Percentiles rank a stretch among this genome's conserved stretches.
phyloP scores from a whole-genome alignment of 2,797 vertebrate species.

The Phyllotis vaccarum region DNA sequence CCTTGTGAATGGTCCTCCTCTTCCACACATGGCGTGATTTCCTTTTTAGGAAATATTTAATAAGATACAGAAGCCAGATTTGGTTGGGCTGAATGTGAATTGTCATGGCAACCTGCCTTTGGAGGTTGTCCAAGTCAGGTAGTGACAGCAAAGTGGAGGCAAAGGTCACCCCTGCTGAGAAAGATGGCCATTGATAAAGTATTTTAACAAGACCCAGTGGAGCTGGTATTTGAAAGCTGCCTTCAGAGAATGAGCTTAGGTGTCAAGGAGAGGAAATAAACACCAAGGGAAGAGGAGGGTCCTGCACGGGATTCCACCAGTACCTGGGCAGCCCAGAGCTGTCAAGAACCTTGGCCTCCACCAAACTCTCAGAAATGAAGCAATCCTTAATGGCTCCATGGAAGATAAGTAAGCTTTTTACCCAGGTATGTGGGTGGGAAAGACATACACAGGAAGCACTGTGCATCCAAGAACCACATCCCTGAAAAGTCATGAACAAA shows the following conservation, averaged over 20 bases:
- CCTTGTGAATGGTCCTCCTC: conserved; percentile 36
- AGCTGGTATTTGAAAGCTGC: conserved; percentile 83
- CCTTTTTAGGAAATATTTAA: conserved; percentile 86
- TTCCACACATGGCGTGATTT: conserved; percentile 55
- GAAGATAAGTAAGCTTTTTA: background rate
- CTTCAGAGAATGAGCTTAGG: conserved; percentile 48
- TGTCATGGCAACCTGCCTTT: conserved; percentile 89
- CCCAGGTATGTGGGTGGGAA: background rate
- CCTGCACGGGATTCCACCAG: background rate
- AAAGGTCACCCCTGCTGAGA: conserved; percentile 87
- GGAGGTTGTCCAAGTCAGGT: conserved; percentile 88
- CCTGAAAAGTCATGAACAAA: background rate
- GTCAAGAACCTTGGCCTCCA: background rate
- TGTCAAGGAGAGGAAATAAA: background rate
- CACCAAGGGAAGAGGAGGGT: background rate
- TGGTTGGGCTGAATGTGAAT: conserved; percentile 78
- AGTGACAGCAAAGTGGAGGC: conserved; percentile 85
- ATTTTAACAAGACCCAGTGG: conserved; percentile 87
- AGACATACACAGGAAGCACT: background rate
- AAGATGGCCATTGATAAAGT: conserved; percentile 85
- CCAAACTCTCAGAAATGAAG: background rate
- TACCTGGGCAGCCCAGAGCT: background rate
- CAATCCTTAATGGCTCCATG: accelerated
- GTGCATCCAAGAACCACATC: background rate
- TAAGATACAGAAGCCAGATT: conserved; percentile 85